Evolutionary conservation across 2,113 vertebrate genomes (phyloP).

Genomic region (Mastomys coucha): DNA sequence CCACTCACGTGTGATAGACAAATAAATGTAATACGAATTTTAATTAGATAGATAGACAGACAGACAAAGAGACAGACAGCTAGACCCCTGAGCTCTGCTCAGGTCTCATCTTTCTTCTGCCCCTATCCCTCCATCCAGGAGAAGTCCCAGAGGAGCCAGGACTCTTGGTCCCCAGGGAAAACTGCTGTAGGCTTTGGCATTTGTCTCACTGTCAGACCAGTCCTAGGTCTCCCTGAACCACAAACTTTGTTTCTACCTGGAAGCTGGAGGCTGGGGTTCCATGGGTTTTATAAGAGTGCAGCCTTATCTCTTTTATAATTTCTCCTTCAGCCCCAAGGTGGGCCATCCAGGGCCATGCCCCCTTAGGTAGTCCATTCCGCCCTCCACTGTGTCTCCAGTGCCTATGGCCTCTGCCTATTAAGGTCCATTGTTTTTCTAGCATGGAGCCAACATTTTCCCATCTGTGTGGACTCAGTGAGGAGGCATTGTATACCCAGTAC

Average conservation of each 20-base stretch:
- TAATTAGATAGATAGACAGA: neutral
- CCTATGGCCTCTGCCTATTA: neutral
- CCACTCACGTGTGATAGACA: neutral
- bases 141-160: neutral
- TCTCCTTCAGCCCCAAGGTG: neutral
- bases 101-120: neutral
- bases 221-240: neutral
- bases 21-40: neutral
- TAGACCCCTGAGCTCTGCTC: neutral
- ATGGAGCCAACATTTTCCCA: neutral
- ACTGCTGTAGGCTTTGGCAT: neutral
- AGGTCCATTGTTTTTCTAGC: neutral
- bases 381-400: neutral
- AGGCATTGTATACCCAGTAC: neutral
- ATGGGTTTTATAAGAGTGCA: neutral
- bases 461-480: neutral
- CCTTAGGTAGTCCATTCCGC: neutral
- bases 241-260: neutral
- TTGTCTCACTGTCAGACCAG: neutral
- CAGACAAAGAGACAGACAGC: too few relatives aligned
- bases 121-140: neutral
- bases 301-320: neutral
- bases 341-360: fast-evolving
- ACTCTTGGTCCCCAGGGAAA: neutral
- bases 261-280: neutral